Percentiles rank a stretch among this genome's conserved stretches.
These are phyloP conservation scores for Balanococcus diminutus DNA, from an alignment of 2,888 invertebrate genomes.

Conservation along the genomic window DNA sequence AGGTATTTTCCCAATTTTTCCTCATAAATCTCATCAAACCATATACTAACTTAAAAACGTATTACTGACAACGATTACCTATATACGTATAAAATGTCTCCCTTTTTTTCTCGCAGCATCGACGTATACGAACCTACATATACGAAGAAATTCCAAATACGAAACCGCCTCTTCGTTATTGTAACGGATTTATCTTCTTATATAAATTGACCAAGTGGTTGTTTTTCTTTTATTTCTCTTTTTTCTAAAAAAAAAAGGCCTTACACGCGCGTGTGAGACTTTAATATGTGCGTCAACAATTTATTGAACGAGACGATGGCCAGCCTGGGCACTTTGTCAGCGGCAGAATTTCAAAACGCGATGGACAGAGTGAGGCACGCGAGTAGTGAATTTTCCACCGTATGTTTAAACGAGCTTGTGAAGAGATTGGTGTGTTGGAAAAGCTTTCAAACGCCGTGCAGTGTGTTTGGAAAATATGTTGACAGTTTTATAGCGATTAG, in stretches of 20 bases:
- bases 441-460: neutral
- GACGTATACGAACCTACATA: neutral
- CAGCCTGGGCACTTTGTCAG: too few species aligned
- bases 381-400: too few species aligned
- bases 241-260: neutral
- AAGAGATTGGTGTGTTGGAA: neutral
- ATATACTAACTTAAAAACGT: conserved; percentile 15
- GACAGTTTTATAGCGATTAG: neutral
- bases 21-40: neutral
- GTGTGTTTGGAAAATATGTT: neutral
- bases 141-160: neutral
- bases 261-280: neutral
- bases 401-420: too few species aligned
- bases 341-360: too few species aligned
- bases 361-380: too few species aligned
- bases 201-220: neutral
- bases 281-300: neutral
- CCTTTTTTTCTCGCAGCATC: neutral
- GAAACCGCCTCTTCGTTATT: conserved; percentile 1
- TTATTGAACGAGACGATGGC: neutral
- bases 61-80: conserved; percentile 2
- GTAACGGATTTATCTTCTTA: neutral
- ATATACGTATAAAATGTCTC: neutral
- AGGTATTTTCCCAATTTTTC: conserved; percentile 1
- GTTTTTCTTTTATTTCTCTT: too few species aligned